A percentile compares a stretch with the other conserved stretches of the same genome.
These are phyloP conservation scores for Petrophora chlorosata DNA, from an alignment of 2,888 invertebrate species.

Conservation along the genomic window DNA sequence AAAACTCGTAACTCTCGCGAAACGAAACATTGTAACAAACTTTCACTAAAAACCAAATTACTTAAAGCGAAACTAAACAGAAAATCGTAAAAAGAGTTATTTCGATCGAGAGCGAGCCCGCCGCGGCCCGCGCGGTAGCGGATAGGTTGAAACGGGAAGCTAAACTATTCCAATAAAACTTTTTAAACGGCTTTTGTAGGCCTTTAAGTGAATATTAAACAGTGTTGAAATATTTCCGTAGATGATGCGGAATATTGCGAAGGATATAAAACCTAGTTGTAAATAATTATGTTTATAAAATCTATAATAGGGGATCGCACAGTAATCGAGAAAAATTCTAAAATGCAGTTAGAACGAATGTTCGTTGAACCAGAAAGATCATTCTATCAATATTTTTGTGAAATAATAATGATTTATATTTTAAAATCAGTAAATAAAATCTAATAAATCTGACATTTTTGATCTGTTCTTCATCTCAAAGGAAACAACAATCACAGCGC, in stretches of 20 bases:
- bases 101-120: slow-evolving; percentile 51
- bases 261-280: background rate
- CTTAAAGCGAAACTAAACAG: slow-evolving; percentile 45
- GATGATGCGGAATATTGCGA: slow-evolving; percentile 1
- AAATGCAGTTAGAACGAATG: no score
- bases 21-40: background rate
- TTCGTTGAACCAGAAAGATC: no score
- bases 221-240: slow-evolving; percentile 13
- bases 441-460: no score
- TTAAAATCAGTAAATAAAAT: no score
- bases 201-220: slow-evolving; percentile 40
- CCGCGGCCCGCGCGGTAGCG: slow-evolving; percentile 47
- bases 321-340: no score
- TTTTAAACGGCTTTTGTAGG: slow-evolving; percentile 53
- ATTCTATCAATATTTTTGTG: no score
- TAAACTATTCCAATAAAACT: slow-evolving; percentile 73
- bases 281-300: no score
- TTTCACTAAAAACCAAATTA: slow-evolving; percentile 23
- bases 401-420: no score
- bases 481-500: no score
- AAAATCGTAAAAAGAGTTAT: slow-evolving; percentile 54
- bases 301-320: background rate
- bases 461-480: no score
- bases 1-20: no score
- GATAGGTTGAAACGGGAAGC: slow-evolving; percentile 38